phyloP scores from a whole-genome alignment of 2,113 vertebrate species.

The Labeo catla region DNA sequence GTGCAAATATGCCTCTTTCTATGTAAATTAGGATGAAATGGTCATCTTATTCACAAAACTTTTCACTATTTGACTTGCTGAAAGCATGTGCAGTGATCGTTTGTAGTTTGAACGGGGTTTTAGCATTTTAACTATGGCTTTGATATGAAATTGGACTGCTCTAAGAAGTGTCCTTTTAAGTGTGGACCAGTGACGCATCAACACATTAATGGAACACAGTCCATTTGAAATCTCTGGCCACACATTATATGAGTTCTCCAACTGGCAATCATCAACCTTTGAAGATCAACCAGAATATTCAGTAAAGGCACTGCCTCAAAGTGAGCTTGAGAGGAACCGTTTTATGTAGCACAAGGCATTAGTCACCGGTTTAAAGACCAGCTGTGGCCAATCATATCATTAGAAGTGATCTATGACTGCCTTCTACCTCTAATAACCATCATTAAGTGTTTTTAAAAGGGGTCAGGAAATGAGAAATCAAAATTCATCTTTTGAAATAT shows the following conservation, averaged over 20 bases:
- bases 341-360: background rate
- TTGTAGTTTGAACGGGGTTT: too few species aligned
- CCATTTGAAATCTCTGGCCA: background rate
- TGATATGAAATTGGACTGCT: background rate
- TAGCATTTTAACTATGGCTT: background rate
- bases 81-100: background rate
- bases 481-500: too few species aligned
- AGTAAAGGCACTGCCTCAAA: background rate
- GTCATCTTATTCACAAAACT: background rate
- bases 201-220: background rate
- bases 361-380: background rate
- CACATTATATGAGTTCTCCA: background rate
- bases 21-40: background rate
- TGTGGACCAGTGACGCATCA: background rate
- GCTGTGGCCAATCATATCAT: background rate
- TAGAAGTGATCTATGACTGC: background rate
- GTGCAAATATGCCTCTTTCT: background rate
- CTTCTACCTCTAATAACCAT: background rate
- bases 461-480: too few species aligned
- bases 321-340: background rate
- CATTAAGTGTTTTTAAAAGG: background rate
- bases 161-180: background rate
- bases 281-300: background rate
- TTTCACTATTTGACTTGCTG: background rate
- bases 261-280: background rate